Evolutionary conservation across 2,797 vertebrate species (phyloP), one percentile per base, ranked within the genome.

Genomic region (Cirrhinus molitorella): DNA sequence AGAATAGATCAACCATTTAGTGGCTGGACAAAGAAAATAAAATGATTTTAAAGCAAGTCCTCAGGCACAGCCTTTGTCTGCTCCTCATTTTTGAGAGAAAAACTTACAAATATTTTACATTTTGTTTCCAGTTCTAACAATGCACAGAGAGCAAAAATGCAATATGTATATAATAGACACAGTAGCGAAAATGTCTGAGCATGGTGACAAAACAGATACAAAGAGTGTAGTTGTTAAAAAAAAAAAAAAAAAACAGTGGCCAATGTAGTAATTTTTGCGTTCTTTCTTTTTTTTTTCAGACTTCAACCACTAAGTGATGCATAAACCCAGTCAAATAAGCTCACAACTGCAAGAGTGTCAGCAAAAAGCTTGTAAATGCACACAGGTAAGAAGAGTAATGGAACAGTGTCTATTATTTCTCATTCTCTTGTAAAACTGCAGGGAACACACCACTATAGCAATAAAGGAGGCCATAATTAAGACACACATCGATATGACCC

Each of bases 271-370:
- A 1, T 45, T 57, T 45, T 61, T 16, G 8, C 31, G 19, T 31
- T 59, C 17, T 71, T 47, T 31, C 65, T 49, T n/a, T n/a, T n/a
- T n/a, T 80, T 31, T 73, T 49, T 34, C 51, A 28, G 79, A 70
- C 25, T 80, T 68, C 49, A 81, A 65, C 70, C 21, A 68, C 61
- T 75, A 31, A 75, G 75, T 53, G 70, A 82, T 28, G 80, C 45
- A 63, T 40, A 67, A 85, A 53, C 37, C 63, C 73, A 55, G 68
- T 81, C 71, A 80, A 70, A 71, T n/a, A 57, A 70, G 57, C 71
- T 55, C 61, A 74, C 40, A 79, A 78, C 68, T 53, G 80, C 28
- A 28, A 45, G 59, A 16, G 78, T 83, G 76, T 57, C n/a, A 65
- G 70, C 49, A 53, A 61, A 57, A n/a, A 70, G 37, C 68, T 51